Conservation (phyloP, 2,113 vertebrate genomes). For the Ceyx margarethae region DNA sequence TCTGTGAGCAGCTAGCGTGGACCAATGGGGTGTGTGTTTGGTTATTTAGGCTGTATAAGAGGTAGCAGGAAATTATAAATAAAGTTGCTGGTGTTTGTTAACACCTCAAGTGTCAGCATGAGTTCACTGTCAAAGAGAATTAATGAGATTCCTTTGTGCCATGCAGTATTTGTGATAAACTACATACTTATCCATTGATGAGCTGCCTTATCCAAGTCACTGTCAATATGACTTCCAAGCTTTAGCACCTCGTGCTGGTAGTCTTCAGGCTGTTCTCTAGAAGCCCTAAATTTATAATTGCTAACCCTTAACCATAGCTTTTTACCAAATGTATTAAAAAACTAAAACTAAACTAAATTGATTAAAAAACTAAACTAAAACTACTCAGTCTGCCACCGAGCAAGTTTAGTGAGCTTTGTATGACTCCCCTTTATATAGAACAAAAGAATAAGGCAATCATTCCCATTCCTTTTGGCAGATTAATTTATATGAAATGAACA, state of each 20-base stretch:
- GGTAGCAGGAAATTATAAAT: no score
- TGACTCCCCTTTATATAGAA: not conserved
- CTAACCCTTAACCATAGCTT: not conserved
- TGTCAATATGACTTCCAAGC: not conserved
- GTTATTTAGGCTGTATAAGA: no score
- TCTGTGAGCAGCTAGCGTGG: no score
- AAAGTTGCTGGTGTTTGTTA: no score
- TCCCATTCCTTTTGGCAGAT: not conserved
- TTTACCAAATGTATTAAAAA: not conserved
- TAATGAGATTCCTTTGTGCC: not conserved
- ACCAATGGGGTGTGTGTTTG: no score
- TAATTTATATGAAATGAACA: not conserved
- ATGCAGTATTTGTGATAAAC: not conserved
- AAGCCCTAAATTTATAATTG: rapidly evolving
- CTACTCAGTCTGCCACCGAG: not conserved
- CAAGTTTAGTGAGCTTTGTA: not conserved
- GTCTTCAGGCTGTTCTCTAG: not conserved
- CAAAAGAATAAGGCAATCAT: not conserved
- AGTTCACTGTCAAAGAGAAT: not conserved
- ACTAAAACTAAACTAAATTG: no score
- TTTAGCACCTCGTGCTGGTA: rapidly evolving
- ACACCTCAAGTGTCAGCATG: no score
- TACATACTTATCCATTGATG: rapidly evolving
- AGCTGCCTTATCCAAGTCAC: not conserved
- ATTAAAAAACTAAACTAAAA: not conserved